These are phyloP conservation scores for Steinernema hermaphroditum DNA, from an alignment of 2,888 invertebrate genomes.

Conservation along the genomic window DNA sequence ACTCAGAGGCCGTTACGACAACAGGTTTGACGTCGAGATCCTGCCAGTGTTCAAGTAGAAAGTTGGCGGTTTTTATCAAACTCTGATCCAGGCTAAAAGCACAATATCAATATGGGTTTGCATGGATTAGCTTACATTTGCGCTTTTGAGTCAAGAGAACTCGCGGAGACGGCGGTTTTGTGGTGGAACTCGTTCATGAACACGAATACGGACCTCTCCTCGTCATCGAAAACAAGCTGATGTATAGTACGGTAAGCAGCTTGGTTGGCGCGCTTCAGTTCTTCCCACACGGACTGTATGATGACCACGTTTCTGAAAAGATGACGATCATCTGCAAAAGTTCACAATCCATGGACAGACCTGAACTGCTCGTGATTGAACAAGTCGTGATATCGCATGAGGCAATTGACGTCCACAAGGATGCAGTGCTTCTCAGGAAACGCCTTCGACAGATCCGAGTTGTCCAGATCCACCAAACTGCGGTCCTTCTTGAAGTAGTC, in stretches of 20 bases:
- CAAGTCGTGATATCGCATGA: constrained; percentile 59
- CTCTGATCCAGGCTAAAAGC: constrained; percentile 44
- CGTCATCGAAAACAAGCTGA: constrained; percentile 75
- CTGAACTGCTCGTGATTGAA: constrained; percentile 52
- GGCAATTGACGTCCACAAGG: constrained; percentile 52
- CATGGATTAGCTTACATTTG: neutral
- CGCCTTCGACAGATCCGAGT: constrained; percentile 37
- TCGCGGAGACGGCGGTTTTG: constrained; percentile 73
- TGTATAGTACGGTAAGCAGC: constrained; percentile 84
- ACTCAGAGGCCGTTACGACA: constrained; percentile 48
- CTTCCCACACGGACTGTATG: constrained; percentile 50
- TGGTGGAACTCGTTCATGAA: constrained; percentile 97
- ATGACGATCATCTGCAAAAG: neutral
- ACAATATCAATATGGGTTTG: neutral
- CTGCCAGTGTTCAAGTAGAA: constrained; percentile 48
- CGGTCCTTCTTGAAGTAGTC: constrained; percentile 32
- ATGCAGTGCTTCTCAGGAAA: constrained; percentile 45
- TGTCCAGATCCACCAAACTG: constrained; percentile 36
- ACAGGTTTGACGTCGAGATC: constrained; percentile 42
- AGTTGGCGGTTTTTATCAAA: constrained; percentile 42
- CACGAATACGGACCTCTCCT: constrained; percentile 76
- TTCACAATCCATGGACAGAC: constrained; percentile 37
- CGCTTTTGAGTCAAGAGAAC: constrained; percentile 7
- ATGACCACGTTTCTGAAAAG: constrained; percentile 49
- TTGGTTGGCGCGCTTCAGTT: constrained; percentile 75